A percentile compares a stretch with the other conserved stretches of the same genome.
These are phyloP conservation scores for Himalopsyche tibetana DNA, from an alignment of 2,888 invertebrate species.

Conservation along the genomic window DNA sequence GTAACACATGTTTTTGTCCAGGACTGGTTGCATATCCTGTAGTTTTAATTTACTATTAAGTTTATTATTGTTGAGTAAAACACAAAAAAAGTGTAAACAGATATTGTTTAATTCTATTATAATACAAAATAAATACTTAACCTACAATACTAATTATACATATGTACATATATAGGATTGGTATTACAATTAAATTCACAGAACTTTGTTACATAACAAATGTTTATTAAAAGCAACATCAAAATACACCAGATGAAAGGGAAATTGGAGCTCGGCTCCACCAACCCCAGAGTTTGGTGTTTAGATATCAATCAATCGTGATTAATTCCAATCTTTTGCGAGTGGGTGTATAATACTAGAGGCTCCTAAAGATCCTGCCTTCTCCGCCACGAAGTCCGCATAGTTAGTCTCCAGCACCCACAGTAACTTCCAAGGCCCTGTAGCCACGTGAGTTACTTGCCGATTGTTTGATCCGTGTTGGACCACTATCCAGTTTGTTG, in stretches of 20 bases:
- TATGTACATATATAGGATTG: slow-evolving; percentile 32
- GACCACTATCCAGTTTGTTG: slow-evolving; percentile 77
- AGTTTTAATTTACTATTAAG: too few relatives aligned
- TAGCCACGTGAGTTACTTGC: slow-evolving; percentile 79
- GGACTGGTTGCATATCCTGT: too few relatives aligned
- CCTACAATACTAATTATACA: too few relatives aligned
- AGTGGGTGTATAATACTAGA: slow-evolving; percentile 79
- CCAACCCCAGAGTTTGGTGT: too few relatives aligned
- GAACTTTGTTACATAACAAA: background rate
- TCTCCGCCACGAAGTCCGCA: slow-evolving; percentile 79
- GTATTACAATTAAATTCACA: slow-evolving; percentile 27
- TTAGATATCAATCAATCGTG: too few relatives aligned
- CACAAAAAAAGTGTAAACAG: background rate
- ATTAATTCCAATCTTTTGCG: slow-evolving; percentile 68
- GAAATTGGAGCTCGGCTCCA: too few relatives aligned
- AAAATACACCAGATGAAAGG: too few relatives aligned
- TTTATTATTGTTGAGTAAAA: too few relatives aligned
- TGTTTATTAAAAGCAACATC: too few relatives aligned
- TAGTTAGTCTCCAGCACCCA: slow-evolving; percentile 83
- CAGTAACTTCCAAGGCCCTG: slow-evolving; percentile 79
- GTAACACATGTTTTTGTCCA: too few relatives aligned
- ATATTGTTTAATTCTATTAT: slow-evolving; percentile 59
- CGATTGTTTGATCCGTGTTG: slow-evolving; percentile 79
- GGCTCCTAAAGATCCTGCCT: slow-evolving; percentile 80
- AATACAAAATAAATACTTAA: slow-evolving; percentile 44